phyloP scores from a whole-genome alignment of 2,113 vertebrate genomes.

The Corvus moneduloides region DNA sequence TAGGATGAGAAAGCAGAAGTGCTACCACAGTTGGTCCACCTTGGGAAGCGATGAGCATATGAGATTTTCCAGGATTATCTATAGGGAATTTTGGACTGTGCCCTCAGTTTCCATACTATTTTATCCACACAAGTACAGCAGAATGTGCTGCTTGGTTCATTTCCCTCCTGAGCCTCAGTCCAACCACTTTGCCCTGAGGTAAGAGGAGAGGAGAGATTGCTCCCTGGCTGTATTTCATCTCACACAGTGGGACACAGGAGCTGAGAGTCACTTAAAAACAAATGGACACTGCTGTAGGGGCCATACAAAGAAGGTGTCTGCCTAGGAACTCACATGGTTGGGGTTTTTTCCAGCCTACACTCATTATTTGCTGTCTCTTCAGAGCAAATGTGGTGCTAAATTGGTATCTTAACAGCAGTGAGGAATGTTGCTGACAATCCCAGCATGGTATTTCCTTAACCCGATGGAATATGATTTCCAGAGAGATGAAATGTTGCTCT shows the following conservation, averaged over 20 bases:
- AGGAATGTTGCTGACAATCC: constrained; percentile 16
- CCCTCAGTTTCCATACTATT: rapidly evolving
- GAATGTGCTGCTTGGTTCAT: background rate
- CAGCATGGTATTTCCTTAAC: background rate
- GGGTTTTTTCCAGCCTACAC: background rate
- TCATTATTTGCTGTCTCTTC: constrained; percentile 35
- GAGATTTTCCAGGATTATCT: background rate
- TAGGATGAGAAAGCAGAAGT: background rate
- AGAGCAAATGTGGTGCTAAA: background rate
- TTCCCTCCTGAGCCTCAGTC: background rate
- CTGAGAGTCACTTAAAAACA: background rate
- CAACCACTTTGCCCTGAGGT: background rate
- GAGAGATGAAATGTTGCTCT: constrained; percentile 23
- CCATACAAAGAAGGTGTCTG: background rate
- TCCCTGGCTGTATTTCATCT: background rate
- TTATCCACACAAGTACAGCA: background rate
- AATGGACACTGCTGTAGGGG: background rate
- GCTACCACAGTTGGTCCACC: rapidly evolving
- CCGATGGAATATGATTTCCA: background rate
- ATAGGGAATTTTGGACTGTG: background rate
- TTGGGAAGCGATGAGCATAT: background rate
- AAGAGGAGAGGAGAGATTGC: background rate
- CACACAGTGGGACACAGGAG: background rate
- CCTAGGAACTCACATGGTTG: background rate
- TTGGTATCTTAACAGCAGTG: background rate